These are phyloP conservation scores for Coelopa pilipes DNA, from an alignment of 2,888 invertebrate species.

Conservation along the genomic window DNA sequence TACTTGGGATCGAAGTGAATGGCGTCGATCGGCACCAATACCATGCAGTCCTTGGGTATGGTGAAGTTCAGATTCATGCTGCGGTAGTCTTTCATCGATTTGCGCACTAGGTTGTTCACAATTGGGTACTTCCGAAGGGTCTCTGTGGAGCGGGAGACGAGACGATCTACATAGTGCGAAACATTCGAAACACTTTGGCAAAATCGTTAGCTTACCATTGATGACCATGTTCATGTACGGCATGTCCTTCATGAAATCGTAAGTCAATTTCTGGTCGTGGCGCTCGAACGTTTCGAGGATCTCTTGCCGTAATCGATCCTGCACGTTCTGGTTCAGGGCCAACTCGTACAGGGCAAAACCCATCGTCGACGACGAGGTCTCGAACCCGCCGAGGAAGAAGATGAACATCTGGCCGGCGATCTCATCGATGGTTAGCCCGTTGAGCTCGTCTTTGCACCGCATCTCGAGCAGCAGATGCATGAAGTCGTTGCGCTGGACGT, in stretches of 20 bases:
- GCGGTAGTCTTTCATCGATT: constrained; percentile 68
- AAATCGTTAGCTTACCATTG: constrained; percentile 56
- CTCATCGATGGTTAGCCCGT: constrained; percentile 66
- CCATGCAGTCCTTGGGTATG: constrained; percentile 68
- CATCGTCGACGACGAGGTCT: constrained; percentile 69
- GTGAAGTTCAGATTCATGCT: constrained; percentile 67
- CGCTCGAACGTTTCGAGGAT: constrained; percentile 48
- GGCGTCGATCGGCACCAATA: constrained; percentile 69
- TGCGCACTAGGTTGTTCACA: constrained; percentile 68
- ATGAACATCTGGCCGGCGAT: constrained; percentile 70
- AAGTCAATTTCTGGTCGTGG: constrained; percentile 51
- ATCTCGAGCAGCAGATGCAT: constrained; percentile 69
- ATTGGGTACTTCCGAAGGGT: constrained; percentile 71
- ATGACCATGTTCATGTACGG: constrained; percentile 64
- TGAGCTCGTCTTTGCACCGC: constrained; percentile 49
- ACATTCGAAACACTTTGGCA: not conserved
- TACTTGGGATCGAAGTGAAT: constrained; percentile 72
- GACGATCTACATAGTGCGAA: too few species aligned
- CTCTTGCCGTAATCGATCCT: constrained; percentile 50
- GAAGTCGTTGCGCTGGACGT: constrained; percentile 67
- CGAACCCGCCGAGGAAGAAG: constrained; percentile 71
- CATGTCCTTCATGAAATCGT: constrained; percentile 53
- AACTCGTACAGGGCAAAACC: constrained; percentile 63
- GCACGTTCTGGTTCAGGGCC: constrained; percentile 54
- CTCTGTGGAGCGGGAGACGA: constrained; percentile 42